Base-by-base conservation (phyloP, 2,888 invertebrate species). In the Stenurella melanura region DNA sequence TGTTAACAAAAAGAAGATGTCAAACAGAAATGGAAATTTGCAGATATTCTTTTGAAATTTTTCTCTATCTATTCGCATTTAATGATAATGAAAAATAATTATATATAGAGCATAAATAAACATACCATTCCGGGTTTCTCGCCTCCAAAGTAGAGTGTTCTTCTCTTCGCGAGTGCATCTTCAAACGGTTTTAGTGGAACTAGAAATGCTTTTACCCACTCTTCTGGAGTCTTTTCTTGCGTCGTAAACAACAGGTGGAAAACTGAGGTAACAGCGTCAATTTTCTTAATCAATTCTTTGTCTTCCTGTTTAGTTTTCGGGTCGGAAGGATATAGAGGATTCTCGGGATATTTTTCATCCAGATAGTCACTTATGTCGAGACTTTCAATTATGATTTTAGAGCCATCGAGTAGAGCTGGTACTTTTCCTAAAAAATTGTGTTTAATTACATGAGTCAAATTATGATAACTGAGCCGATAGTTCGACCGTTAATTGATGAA, bases 291-390 rank as follows among this genome's bases (percentile, higher is more conserved):
- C 5, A 89, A 68, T n/a, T 85, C 86, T 71, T 87, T 84, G 34
- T 89, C 88, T 19, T 80, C 80, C 69, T 84, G 77, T 66, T 88
- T 87, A 34, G 78, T 84, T 30, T 87, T 86, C 0, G 91, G 90
- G 76, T 91, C 90, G 1, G 88, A 84, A 0, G 92, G 90, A 77
- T 90, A 90, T 0, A 93, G 86, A 17, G 89, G 88, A 60, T 90
- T 89, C 19, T 90, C 86, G 0, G 92, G 90, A 84, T 91, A 92
- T 58, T 90, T 89, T 75, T 92, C 90, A 80, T 93, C 91, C 60
- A 93, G 86, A 84, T 90, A 92, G 77, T 92, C 91, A 26, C 90
- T 89, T 80, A 92, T 91, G n/a, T 89, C 89, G n/a, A 90, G 84
- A 69, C 92, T 92, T 84, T 93, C 93, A 26, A 90, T 89, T 1